Conservation (phyloP, 2,113 vertebrate genomes). For the Myiozetetes cayanensis region DNA sequence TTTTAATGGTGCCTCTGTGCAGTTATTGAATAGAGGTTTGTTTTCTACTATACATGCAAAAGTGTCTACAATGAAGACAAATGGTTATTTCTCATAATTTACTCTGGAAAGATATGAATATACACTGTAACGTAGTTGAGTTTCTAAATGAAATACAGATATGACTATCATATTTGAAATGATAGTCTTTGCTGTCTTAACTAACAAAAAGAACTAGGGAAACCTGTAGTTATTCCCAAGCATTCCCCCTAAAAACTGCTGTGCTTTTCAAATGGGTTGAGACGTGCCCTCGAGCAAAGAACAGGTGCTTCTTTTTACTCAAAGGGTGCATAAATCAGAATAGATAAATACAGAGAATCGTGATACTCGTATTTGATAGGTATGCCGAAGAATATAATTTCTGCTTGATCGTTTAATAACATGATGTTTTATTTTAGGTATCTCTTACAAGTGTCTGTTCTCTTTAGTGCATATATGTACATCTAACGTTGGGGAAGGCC, state of each 20-base stretch:
- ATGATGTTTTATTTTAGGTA: conserved; percentile 23
- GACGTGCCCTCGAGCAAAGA: conserved; percentile 24
- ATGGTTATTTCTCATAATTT: conserved; percentile 66
- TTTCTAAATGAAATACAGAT: conserved; percentile 53
- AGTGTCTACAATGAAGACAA: conserved; percentile 75
- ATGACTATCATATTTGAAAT: neutral
- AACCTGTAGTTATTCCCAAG: neutral
- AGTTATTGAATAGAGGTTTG: conserved; percentile 71
- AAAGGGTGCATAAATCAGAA: conserved; percentile 44
- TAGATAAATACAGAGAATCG: conserved; percentile 22
- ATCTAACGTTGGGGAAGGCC: neutral
- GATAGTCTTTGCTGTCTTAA: conserved; percentile 33
- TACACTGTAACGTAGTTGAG: neutral
- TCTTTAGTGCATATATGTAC: neutral
- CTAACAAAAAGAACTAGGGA: conserved; percentile 26
- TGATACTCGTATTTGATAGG: neutral
- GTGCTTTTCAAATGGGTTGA: conserved; percentile 23
- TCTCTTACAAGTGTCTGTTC: conserved; percentile 40
- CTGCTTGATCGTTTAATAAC: conserved; percentile 29
- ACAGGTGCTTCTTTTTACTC: conserved; percentile 48
- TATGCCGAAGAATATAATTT: neutral
- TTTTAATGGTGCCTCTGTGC: conserved; percentile 80
- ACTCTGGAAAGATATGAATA: conserved; percentile 57
- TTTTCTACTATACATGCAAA: conserved; percentile 69
- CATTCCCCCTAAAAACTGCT: neutral